Evolutionary conservation across 2,113 vertebrate genomes (phyloP).

Genomic region (Cygnus atratus): DNA sequence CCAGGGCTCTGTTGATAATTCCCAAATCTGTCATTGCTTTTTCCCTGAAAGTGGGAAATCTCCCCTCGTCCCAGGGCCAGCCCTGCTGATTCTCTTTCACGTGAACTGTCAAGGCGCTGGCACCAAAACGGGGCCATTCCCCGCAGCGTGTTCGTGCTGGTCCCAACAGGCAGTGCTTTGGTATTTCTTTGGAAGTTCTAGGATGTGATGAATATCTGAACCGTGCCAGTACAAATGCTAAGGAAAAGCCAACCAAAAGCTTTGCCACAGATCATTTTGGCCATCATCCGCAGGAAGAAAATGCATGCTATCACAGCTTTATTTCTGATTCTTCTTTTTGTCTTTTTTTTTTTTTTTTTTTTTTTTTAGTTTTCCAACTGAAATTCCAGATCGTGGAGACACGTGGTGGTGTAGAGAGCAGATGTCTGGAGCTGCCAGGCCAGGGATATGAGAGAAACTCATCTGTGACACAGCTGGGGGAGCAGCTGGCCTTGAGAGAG

Average conservation of each 20-base stretch:
- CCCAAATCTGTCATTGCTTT: not conserved
- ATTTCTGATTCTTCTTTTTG: not conserved
- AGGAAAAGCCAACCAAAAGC: rapidly evolving
- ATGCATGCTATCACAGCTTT: not conserved
- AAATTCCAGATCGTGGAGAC: not conserved
- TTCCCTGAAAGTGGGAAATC: not conserved
- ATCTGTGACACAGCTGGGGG: not conserved
- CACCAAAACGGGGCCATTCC: not conserved
- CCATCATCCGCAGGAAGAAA: not conserved
- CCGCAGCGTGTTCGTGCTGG: not conserved
- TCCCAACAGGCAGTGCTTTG: not conserved
- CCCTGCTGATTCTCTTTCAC: not conserved
- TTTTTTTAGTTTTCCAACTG: not conserved
- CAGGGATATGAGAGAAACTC: not conserved
- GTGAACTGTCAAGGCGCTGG: rapidly evolving
- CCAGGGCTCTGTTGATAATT: not conserved
- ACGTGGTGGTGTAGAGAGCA: not conserved
- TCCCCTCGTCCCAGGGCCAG: not conserved
- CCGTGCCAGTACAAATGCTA: rapidly evolving
- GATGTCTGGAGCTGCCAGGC: not conserved
- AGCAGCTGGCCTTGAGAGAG: not conserved
- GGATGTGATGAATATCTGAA: rapidly evolving
- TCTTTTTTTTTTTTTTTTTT: not conserved
- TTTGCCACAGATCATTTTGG: not conserved
- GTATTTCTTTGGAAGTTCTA: not conserved